Percentiles rank a stretch among this genome's conserved stretches.
These are phyloP conservation scores for Rhopalosiphum nymphaeae DNA, from an alignment of 2,888 invertebrate species.

Conservation along the genomic window DNA sequence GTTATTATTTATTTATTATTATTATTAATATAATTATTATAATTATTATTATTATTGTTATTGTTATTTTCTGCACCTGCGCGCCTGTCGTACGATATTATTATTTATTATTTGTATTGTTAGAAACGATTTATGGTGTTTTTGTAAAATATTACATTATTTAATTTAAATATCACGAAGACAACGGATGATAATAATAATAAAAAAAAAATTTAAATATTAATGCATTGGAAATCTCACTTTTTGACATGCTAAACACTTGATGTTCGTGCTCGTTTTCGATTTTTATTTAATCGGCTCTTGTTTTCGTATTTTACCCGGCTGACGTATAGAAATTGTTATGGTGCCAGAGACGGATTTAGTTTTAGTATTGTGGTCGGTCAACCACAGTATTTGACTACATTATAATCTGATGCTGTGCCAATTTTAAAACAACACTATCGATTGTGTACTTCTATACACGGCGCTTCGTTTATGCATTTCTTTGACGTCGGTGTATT, in stretches of 20 bases:
- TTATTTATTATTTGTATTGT: constrained; percentile 24
- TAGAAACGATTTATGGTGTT: constrained; percentile 1
- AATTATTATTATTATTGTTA: constrained; percentile 21
- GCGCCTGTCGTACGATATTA: neutral
- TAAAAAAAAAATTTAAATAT: neutral
- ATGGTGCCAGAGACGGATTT: constrained; percentile 24
- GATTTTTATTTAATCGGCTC: neutral
- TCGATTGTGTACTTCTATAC: neutral
- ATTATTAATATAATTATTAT: constrained; percentile 26
- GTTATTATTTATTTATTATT: constrained; percentile 25
- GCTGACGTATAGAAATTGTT: neutral
- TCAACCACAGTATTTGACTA: neutral
- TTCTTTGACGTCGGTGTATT: constrained; percentile 27
- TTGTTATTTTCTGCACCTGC: neutral
- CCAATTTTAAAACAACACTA: constrained; percentile 1
- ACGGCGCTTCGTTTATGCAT: constrained; percentile 49
- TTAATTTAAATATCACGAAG: neutral
- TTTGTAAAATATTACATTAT: neutral
- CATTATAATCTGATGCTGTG: neutral
- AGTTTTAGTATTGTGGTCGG: neutral
- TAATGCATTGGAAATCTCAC: neutral
- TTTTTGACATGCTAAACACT: neutral
- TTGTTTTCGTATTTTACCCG: neutral
- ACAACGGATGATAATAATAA: neutral
- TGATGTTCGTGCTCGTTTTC: neutral